These are phyloP conservation scores for Pachycephala philippinensis DNA, from an alignment of 2,113 vertebrate species.

Conservation along the genomic window DNA sequence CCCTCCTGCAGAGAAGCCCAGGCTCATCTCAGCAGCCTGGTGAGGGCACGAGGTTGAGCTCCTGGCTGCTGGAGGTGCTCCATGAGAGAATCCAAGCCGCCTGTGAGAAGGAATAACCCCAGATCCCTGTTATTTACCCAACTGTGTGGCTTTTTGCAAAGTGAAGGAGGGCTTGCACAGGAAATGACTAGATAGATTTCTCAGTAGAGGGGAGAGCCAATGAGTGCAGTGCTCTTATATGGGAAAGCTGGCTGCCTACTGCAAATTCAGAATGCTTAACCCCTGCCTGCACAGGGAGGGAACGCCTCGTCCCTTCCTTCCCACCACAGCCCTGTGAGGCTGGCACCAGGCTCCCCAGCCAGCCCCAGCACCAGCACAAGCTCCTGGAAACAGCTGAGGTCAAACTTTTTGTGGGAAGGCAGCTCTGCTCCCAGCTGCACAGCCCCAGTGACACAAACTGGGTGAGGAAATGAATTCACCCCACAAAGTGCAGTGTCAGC, in stretches of 20 bases:
- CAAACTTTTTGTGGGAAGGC: not conserved
- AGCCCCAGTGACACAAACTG: rapidly evolving
- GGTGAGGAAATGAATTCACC: rapidly evolving
- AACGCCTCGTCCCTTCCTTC: not conserved
- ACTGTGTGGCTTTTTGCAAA: not conserved
- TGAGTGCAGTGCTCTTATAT: slow-evolving; percentile 55
- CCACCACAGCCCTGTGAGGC: not conserved
- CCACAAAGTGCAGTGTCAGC: not conserved
- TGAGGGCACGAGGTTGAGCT: rapidly evolving
- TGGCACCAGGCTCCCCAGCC: not conserved
- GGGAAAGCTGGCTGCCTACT: slow-evolving; percentile 31
- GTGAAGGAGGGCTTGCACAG: slow-evolving; percentile 2
- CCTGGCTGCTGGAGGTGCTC: not conserved
- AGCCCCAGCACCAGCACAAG: not conserved
- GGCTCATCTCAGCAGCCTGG: not conserved
- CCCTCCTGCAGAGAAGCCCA: not conserved
- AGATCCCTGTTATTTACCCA: not conserved
- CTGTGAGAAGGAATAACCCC: not conserved
- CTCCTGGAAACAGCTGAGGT: rapidly evolving
- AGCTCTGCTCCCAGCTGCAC: not conserved
- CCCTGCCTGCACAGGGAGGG: not conserved
- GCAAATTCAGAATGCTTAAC: slow-evolving; percentile 10
- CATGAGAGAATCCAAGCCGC: not conserved
- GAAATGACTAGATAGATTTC: slow-evolving; percentile 39
- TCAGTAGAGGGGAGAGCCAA: slow-evolving; percentile 28